These are phyloP conservation scores for Prionailurus viverrinus DNA, from an alignment of 2,113 vertebrate genomes.

Conservation along the genomic window DNA sequence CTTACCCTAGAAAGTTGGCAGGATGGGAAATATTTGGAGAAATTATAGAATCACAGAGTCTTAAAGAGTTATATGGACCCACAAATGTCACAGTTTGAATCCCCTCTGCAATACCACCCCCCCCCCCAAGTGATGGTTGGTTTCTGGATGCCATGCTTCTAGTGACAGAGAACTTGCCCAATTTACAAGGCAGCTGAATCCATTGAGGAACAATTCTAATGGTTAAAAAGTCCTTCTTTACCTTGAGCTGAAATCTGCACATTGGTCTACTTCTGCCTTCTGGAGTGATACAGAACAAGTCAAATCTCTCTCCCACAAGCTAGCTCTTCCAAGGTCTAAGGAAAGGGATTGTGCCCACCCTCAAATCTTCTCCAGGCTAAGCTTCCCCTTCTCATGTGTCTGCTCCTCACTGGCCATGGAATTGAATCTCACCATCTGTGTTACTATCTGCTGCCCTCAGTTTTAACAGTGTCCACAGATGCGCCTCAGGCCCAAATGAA, in stretches of 20 bases:
- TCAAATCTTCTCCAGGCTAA: background rate
- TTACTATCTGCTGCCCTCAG: background rate
- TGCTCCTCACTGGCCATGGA: background rate
- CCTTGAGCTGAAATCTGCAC: background rate
- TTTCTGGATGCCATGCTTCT: background rate
- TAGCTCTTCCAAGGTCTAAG: background rate
- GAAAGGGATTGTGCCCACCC: background rate
- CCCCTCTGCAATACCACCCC: background rate
- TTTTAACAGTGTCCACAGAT: background rate
- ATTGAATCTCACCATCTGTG: background rate
- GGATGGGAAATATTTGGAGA: background rate
- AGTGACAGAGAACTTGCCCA: background rate
- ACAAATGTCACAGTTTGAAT: background rate
- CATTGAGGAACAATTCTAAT: background rate
- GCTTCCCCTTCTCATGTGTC: background rate
- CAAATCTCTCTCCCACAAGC: background rate
- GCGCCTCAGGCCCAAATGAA: background rate
- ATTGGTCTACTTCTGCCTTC: background rate
- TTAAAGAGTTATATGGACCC: background rate
- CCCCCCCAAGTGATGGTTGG: background rate
- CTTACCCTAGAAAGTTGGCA: background rate
- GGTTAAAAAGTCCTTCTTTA: background rate
- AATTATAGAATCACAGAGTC: conserved; percentile 12
- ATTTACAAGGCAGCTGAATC: background rate
- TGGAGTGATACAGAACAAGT: background rate